Evolutionary conservation across 2,888 invertebrate genomes (phyloP), one percentile per base, ranked within the genome.

Genomic region (Tenodera sinensis): DNA sequence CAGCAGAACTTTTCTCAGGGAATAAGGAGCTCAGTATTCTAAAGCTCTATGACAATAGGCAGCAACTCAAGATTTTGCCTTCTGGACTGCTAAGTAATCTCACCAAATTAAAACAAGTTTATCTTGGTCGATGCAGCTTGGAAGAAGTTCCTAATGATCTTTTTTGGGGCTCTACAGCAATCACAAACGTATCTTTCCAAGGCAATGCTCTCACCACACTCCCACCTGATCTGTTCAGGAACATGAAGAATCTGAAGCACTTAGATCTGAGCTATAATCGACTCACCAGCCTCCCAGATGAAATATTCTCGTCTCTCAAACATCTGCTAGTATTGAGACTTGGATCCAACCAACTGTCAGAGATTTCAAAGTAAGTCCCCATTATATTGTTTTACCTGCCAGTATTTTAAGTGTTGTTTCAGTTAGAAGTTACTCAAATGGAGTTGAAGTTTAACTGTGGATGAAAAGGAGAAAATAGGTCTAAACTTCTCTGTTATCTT

Each of bases 221-320:
- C 88, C 96, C 97, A 0, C 93, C 93, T 42, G 93, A 95, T 54
- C 93, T 97, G 71, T 95, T 97, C 91, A 94, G 94, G 34, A 95
- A 96, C 92, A 95, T 96, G 92, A 93, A 93, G 8, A 95, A 95
- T 87, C 93, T 98, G 14, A 92, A 94, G 9, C 94, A 94, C 83
- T 93, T 98, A 89, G 95, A 96, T 92, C 93, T 98, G 89, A 95
- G 95, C 90, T 93, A 94, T 90, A 98, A 98, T 92, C 93, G 94
- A 87, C 91, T 98, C 14, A 93, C 92, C 82, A 93, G 93, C 34
- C 92, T 97, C 89, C 95, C 95, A 28, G 94, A 95, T 82, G 93
- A 93, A 87, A 91, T 96, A 87, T 96, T 97, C 92, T 93, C 93
- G 7, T 93, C 94, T 27, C 93, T 95, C 89, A 93, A 93, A 2